A percentile compares a stretch with the other conserved stretches of the same genome.
These are phyloP conservation scores for Gallinago solitaria DNA, from an alignment of 2,797 vertebrate genomes.

Conservation along the genomic window DNA sequence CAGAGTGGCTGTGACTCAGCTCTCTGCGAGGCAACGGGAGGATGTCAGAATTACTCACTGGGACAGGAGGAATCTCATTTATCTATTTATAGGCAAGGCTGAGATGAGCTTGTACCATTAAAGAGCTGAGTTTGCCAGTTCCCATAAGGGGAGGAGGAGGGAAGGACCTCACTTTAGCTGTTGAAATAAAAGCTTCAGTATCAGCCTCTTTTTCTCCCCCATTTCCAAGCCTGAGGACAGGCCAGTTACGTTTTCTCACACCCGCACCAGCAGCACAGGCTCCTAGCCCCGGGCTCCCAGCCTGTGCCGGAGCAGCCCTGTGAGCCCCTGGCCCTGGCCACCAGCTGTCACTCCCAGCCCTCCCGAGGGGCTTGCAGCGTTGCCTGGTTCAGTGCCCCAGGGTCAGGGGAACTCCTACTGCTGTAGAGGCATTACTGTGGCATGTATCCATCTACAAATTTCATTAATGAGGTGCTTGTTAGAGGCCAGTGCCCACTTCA, in stretches of 20 bases:
- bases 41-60: conserved; percentile 91
- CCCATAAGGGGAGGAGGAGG: conserved; percentile 1
- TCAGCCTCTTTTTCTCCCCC: not conserved
- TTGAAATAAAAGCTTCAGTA: not conserved
- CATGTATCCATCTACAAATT: not conserved
- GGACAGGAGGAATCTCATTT: conserved; percentile 90
- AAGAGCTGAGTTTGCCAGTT: conserved; percentile 68
- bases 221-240: not conserved
- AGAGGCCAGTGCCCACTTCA: not conserved
- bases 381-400: not conserved
- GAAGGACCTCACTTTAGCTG: not conserved
- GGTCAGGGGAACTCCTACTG: not conserved
- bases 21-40: conserved; percentile 79
- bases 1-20: conserved; percentile 85
- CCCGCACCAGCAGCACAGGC: not conserved
- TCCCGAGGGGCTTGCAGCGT: fast-evolving
- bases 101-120: conserved; percentile 35
- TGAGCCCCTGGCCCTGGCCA: not conserved
- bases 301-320: not conserved
- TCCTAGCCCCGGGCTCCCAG: not conserved
- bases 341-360: not conserved
- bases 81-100: conserved; percentile 88
- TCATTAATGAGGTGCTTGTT: not conserved
- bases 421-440: not conserved
- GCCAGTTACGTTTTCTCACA: fast-evolving